Conservation (phyloP, 2,888 invertebrate species). For the Amphipyra berbera region DNA sequence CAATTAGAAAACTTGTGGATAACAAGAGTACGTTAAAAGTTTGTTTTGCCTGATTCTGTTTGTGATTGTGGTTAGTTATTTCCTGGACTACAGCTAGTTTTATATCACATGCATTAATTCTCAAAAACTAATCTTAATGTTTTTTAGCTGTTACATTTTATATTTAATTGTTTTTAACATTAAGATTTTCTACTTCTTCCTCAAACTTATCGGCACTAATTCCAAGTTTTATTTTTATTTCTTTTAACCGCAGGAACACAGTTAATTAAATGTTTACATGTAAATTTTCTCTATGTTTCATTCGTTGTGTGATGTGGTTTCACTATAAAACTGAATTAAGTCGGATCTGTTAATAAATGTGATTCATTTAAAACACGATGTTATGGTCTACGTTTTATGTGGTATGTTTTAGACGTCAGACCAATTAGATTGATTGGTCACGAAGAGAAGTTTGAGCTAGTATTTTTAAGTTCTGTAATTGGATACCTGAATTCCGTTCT, state of each 20-base stretch:
- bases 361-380: constrained; percentile 39
- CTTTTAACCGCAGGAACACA: too few relatives aligned
- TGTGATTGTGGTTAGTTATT: too few relatives aligned
- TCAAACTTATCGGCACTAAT: background rate
- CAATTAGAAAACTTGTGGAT: constrained; percentile 14
- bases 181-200: background rate
- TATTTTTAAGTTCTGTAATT: constrained; percentile 11
- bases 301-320: constrained; percentile 44
- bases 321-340: constrained; percentile 34
- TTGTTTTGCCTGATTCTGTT: too few relatives aligned
- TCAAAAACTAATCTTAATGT: too few relatives aligned
- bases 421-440: constrained; percentile 32
- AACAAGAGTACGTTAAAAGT: too few relatives aligned
- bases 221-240: too few relatives aligned
- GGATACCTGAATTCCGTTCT: constrained; percentile 14
- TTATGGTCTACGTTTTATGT: constrained; percentile 26
- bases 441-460: constrained; percentile 13
- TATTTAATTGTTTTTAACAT: background rate
- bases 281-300: constrained; percentile 26
- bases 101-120: too few relatives aligned
- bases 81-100: too few relatives aligned
- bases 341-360: constrained; percentile 42
- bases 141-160: background rate
- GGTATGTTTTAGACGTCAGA: constrained; percentile 22
- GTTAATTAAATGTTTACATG: background rate